Conservation (phyloP, 2,797 vertebrate genomes). For the Sebastolobus altivelis region DNA sequence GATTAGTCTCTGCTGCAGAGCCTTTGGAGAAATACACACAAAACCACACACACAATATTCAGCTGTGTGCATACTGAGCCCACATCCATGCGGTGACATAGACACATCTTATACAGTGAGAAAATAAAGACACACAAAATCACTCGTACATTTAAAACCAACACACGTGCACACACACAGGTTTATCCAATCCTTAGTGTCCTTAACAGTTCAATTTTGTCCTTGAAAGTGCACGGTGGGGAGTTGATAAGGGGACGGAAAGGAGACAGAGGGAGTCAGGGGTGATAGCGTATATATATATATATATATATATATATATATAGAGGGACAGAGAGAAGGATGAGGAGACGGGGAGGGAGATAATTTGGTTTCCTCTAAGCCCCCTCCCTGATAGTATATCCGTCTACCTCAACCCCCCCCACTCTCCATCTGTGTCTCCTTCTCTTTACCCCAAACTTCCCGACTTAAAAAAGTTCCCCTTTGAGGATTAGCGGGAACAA, state of each 20-base stretch:
- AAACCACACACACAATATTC: conserved; percentile 13
- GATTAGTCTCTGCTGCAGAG: conserved; percentile 73
- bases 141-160: conserved; percentile 17
- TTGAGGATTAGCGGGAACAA: conserved; percentile 86
- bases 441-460: conserved; percentile 76
- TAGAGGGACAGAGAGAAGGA: conserved; percentile 53
- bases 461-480: conserved; percentile 83
- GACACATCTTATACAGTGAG: conserved; percentile 33
- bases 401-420: conserved; percentile 45
- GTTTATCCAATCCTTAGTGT: conserved; percentile 62
- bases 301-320: conserved; percentile 5
- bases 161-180: conserved; percentile 32
- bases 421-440: conserved; percentile 49
- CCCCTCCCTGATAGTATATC: conserved; percentile 72
- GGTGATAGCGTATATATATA: conserved; percentile 41
- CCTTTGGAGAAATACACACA: conserved; percentile 52
- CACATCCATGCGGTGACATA: conserved; percentile 15
- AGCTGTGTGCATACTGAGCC: background rate
- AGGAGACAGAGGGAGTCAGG: conserved; percentile 49
- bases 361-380: conserved; percentile 79
- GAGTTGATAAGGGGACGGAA: conserved; percentile 78
- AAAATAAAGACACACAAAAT: conserved; percentile 26
- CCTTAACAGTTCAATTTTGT: conserved; percentile 79
- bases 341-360: conserved; percentile 60
- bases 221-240: conserved; percentile 86